A percentile compares a stretch with the other conserved stretches of the same genome.
These are phyloP conservation scores for Ursus arctos DNA, from an alignment of 2,113 vertebrate genomes.

Conservation along the genomic window DNA sequence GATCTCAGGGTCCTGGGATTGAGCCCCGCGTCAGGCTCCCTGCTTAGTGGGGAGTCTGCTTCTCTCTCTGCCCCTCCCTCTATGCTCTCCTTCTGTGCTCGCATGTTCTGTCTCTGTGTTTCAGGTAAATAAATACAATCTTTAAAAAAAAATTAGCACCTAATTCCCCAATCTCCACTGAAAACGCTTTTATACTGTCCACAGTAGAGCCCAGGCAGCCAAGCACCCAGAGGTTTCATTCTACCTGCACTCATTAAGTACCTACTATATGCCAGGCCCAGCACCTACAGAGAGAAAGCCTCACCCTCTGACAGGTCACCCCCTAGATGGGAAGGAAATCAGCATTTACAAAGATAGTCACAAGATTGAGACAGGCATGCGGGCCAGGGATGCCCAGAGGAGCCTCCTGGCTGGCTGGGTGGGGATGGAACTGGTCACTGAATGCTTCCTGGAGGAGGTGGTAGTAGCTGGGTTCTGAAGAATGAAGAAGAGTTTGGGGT, in stretches of 20 bases:
- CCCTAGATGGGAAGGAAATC: neutral
- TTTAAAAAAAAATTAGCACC: neutral
- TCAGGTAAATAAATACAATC: too few relatives aligned
- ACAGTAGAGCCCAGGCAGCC: neutral
- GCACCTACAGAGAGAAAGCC: neutral
- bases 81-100: too few relatives aligned
- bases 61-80: too few relatives aligned
- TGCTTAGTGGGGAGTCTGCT: too few relatives aligned
- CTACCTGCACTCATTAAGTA: neutral
- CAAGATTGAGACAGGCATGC: neutral
- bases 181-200: neutral
- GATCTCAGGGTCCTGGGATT: too few relatives aligned
- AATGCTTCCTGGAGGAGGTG: neutral
- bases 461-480: neutral
- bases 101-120: too few relatives aligned
- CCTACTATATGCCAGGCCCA: neutral
- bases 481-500: neutral
- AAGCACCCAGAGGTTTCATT: neutral
- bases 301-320: neutral
- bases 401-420: neutral
- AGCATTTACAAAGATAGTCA: neutral
- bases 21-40: too few relatives aligned
- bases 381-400: neutral
- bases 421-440: neutral
- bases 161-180: neutral